Percentiles rank a stretch among this genome's conserved stretches.
These are phyloP conservation scores for Pseudomugil gertrudae DNA, from an alignment of 2,797 vertebrate genomes.

Conservation along the genomic window DNA sequence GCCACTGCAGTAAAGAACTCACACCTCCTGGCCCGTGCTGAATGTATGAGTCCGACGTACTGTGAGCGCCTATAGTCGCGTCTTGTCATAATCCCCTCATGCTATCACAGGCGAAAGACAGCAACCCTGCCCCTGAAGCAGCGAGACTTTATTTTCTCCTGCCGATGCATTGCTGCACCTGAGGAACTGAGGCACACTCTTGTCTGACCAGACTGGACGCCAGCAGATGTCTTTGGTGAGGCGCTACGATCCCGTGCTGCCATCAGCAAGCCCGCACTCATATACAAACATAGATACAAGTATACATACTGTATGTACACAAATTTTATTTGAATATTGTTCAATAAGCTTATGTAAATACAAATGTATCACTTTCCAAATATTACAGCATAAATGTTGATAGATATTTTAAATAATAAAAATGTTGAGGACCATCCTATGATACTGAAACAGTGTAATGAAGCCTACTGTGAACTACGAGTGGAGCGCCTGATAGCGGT, in stretches of 20 bases:
- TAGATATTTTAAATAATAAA: constrained; percentile 81
- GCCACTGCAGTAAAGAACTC: constrained; percentile 53
- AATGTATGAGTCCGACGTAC: constrained; percentile 70
- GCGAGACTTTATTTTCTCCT: constrained; percentile 24
- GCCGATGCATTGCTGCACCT: constrained; percentile 29
- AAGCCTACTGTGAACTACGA: constrained; percentile 82
- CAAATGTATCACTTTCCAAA: constrained; percentile 81
- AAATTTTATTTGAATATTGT: constrained; percentile 79
- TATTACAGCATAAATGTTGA: constrained; percentile 81
- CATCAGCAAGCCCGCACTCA: constrained; percentile 51
- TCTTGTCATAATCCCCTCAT: constrained; percentile 37
- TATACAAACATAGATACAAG: constrained; percentile 52
- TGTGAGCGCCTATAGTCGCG: constrained; percentile 58
- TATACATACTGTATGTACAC: constrained; percentile 66
- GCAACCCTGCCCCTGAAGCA: constrained; percentile 11
- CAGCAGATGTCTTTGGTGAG: constrained; percentile 40
- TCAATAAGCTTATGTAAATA: constrained; percentile 86
- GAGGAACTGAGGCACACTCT: constrained; percentile 27
- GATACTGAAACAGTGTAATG: constrained; percentile 80
- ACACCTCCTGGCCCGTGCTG: constrained; percentile 60
- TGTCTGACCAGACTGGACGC: constrained; percentile 54
- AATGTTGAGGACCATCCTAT: constrained; percentile 65
- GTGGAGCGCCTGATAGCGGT: constrained; percentile 61
- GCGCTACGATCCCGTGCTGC: constrained; percentile 50
- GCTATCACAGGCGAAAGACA: constrained; percentile 31